A percentile compares a stretch with the other conserved stretches of the same genome.
These are phyloP conservation scores for Astur gentilis DNA, from an alignment of 2,113 vertebrate species.

Conservation along the genomic window DNA sequence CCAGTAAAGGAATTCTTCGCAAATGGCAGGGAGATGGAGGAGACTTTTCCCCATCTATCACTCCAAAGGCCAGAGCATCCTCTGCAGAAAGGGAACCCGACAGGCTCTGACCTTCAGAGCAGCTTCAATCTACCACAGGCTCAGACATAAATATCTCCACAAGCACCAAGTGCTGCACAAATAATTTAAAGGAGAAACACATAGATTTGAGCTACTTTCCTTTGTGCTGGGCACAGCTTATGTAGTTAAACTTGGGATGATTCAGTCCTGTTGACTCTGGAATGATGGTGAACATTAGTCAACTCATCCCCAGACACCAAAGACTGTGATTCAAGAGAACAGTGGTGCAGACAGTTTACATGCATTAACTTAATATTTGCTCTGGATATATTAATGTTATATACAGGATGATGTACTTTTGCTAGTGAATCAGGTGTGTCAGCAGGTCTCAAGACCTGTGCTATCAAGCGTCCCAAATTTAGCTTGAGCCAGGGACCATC, in stretches of 20 bases:
- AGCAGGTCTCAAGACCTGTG: neutral
- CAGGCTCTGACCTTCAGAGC: neutral
- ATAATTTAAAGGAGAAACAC: neutral
- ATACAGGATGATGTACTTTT: neutral
- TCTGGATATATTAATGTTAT: neutral
- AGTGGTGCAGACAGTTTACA: accelerated
- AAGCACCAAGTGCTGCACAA: accelerated
- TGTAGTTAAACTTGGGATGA: accelerated
- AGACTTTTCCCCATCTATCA: neutral
- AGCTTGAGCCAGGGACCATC: neutral
- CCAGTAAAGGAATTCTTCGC: neutral
- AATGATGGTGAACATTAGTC: neutral
- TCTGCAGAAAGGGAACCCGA: neutral
- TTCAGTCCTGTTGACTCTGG: accelerated
- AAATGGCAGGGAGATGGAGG: neutral
- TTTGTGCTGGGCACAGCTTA: neutral
- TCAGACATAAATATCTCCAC: neutral
- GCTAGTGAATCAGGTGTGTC: neutral
- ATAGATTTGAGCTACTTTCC: neutral
- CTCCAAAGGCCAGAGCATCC: neutral
- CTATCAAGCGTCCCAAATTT: neutral
- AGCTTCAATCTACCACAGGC: neutral
- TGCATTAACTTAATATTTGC: neutral
- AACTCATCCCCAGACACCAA: neutral
- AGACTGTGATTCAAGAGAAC: neutral